Percentiles rank a stretch among this genome's conserved stretches.
These are phyloP conservation scores for Turritopsis rubra DNA, from an alignment of 30 jellyfish, hydroid and myxozoan species.

Conservation along the genomic window DNA sequence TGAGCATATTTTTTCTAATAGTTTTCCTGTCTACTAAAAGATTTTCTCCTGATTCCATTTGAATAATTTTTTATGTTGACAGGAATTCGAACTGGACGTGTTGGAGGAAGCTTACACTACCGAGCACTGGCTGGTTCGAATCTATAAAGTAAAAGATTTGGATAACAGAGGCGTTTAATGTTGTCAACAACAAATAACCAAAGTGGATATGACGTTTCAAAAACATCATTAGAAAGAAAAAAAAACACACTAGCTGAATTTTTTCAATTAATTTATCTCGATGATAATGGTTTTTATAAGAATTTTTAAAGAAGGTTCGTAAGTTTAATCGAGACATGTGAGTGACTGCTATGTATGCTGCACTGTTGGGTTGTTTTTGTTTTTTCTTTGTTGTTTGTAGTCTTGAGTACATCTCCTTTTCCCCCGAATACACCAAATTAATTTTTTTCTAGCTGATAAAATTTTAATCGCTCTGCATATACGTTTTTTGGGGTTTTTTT, in stretches of 20 bases:
- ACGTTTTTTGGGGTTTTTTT: neutral
- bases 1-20: too few species aligned
- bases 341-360: neutral
- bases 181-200: neutral
- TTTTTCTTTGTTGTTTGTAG: neutral
- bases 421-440: neutral
- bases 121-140: conserved; percentile 97
- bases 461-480: too few species aligned
- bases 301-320: neutral
- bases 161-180: conserved; percentile 75
- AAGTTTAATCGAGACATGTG: neutral
- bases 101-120: conserved; percentile 97
- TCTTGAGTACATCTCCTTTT: neutral
- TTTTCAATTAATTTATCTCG: neutral
- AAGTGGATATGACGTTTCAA: neutral
- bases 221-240: neutral
- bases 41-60: too few species aligned
- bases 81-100: conserved; percentile 95
- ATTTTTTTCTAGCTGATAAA: neutral
- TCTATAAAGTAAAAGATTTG: conserved; percentile 88
- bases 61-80: conserved; percentile 16
- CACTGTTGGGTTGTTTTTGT: neutral
- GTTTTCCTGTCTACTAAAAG: too few species aligned
- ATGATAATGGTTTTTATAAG: neutral
- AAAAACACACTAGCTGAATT: neutral